A percentile compares a stretch with the other conserved stretches of the same genome.
phyloP scores from a whole-genome alignment of 2,888 invertebrate genomes.

The Busseola fusca region DNA sequence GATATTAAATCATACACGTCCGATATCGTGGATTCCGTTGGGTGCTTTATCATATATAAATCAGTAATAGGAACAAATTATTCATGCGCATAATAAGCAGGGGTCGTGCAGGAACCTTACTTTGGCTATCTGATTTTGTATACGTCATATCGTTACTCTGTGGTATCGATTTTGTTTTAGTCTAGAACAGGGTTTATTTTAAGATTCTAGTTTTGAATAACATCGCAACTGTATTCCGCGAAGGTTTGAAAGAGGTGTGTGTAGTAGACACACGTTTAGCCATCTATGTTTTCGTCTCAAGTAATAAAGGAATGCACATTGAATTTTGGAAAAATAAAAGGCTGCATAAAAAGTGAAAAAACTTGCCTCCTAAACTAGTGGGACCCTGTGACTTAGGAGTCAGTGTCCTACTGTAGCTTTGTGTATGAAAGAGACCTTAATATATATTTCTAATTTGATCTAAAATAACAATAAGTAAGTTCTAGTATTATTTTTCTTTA shows the following conservation, averaged over 20 bases:
- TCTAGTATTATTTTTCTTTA: neutral
- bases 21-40: constrained; percentile 78
- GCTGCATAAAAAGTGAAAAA: too few species aligned
- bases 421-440: too few species aligned
- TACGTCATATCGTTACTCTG: constrained; percentile 65
- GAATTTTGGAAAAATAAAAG: too few species aligned
- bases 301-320: neutral
- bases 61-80: constrained; percentile 86
- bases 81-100: constrained; percentile 88
- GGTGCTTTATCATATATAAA: constrained; percentile 84
- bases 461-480: neutral
- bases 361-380: too few species aligned
- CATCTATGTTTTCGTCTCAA: neutral
- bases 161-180: constrained; percentile 49
- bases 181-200: constrained; percentile 16
- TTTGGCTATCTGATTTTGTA: constrained; percentile 74
- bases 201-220: constrained; percentile 2
- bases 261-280: neutral
- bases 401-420: too few species aligned
- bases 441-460: neutral
- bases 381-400: too few species aligned
- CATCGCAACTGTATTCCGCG: neutral
- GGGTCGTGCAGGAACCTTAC: constrained; percentile 82
- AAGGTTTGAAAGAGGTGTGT: neutral
- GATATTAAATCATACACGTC: constrained; percentile 72